Percentiles rank a stretch among this genome's conserved stretches.
Conservation (phyloP, 2,113 vertebrate species). For the Halcyon malimbica region DNA sequence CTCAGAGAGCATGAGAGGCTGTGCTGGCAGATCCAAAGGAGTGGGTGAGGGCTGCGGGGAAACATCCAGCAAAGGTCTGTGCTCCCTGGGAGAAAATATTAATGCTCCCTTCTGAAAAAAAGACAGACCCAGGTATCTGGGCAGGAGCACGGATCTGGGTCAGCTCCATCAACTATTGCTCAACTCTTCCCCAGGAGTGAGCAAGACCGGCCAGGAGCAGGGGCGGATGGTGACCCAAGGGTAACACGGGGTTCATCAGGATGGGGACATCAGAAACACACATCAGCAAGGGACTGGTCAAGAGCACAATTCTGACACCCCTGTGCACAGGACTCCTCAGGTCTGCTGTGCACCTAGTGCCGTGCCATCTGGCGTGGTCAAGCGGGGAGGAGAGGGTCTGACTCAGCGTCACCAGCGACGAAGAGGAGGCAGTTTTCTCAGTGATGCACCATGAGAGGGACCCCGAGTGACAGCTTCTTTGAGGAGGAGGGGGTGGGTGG, state of each 20-base stretch:
- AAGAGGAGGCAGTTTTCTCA: not conserved
- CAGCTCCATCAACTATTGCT: fast-evolving
- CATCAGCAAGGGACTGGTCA: not conserved
- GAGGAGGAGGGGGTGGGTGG: not conserved
- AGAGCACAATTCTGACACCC: not conserved
- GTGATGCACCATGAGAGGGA: not conserved
- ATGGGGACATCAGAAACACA: not conserved
- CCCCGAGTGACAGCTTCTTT: not conserved
- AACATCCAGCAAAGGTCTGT: not conserved
- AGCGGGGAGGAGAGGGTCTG: not conserved
- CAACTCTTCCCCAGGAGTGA: not conserved
- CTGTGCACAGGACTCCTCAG: not conserved
- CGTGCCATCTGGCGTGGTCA: not conserved
- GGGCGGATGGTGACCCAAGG: fast-evolving
- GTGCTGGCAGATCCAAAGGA: not conserved
- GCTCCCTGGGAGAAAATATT: not conserved
- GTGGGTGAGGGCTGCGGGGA: not conserved
- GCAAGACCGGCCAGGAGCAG: not conserved
- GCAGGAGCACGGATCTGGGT: not conserved
- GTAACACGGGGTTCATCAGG: not conserved
- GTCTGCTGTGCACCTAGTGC: not conserved
- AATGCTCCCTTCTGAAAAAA: not conserved
- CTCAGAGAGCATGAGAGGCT: not conserved
- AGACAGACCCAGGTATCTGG: not conserved
- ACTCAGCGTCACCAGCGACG: not conserved